Evolutionary conservation across 2,797 vertebrate species (phyloP), one percentile per base, ranked within the genome.

Genomic region (Eulemur mongoz): DNA sequence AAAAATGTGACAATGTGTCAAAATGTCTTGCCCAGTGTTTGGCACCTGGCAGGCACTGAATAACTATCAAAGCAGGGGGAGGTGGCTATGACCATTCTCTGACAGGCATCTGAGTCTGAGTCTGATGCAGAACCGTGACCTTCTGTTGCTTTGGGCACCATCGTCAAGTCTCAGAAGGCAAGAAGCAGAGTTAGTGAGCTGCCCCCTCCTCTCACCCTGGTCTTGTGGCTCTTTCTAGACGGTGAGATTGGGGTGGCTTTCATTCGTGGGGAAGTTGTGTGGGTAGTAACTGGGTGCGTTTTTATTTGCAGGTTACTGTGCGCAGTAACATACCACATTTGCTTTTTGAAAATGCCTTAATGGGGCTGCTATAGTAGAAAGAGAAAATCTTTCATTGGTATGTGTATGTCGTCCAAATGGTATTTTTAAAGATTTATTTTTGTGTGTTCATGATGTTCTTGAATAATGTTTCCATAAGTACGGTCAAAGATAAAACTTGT

Each of bases 351-450:
- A 94, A 73, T 10, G 83, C 96, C 84, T 96, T 86, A 35, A 86
- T 96, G 93, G 95, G 95, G 78, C 80, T 69, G 89, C 57, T 84
- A 32, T 93, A 94, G 97, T 92, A 85, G 92, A 89, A 75, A 85
- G 94, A 87, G 78, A 95, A 88, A 91, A 82, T 84, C 86, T 91
- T 95, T 96, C 87, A 80, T 90, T 80, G 30, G 80, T 90, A 38
- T 61, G 92, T 70, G 72, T 73, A 30, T 96, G 97, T 52, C 82
- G 35, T 97, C 95, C 97, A 96, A 96, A 88, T 84, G 94, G 54
- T 97, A 97, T 97, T 98, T 97, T 98, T 98, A 97, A 96, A 97
- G 96, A 59, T 97, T 97, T 98, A 98, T 97, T 98, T 97, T 75
- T 91, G 85, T 93, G 95, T 89, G 95, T 97, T 96, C 97, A 92